Base-by-base conservation (phyloP, 2,797 vertebrate species). In the Lutjanus campechanus region DNA sequence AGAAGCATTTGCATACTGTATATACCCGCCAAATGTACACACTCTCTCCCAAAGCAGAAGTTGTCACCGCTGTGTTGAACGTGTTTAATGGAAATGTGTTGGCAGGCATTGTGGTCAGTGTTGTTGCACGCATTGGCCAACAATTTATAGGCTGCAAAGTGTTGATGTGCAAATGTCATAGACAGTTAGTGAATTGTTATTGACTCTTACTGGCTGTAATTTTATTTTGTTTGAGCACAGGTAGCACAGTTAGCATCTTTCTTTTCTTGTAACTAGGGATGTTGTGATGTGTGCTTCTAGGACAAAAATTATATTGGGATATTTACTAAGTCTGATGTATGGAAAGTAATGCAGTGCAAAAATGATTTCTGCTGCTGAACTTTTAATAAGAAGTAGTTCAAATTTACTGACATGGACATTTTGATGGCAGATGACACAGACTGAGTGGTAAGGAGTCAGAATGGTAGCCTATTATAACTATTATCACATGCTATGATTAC, bases 61-160 rank as follows among this genome's bases (percentile, higher is more conserved):
- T 69, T 71, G 58, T 90, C 75, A 46, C 59, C 29, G 5, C 5
- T 62, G 72, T 83, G 54, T 81, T 83, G 73, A 56, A 82, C n/a
- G 4, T 56, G 56, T 72, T 82, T 67, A 69, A 84, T 61, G 59
- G 60, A 41, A 73, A 2, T 9, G 40, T 60, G 40, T 65, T 65
- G 4, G 63, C n/a, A 47, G 47, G 66, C 0, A 3, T 36, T 20
- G 16, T 41, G 7, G 29, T 69, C 41, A 19, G 40, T 64, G 81
- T 84, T 85, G 61, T 46, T 76, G 63, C 44, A 51, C 19, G 36
- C 36, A 60, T 41, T 53, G 17, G 3, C 51, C 7, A 17, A 36
- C 20, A 13, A 25, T 85, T 58, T 41, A 60, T 36, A 3, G 13
- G 10, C 25, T 8, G 22, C 17, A 11, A 11, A 10, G 58, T 47